These are phyloP conservation scores for Drosophila lutescens DNA, from an alignment of 2,888 invertebrate species.

Conservation along the genomic window DNA sequence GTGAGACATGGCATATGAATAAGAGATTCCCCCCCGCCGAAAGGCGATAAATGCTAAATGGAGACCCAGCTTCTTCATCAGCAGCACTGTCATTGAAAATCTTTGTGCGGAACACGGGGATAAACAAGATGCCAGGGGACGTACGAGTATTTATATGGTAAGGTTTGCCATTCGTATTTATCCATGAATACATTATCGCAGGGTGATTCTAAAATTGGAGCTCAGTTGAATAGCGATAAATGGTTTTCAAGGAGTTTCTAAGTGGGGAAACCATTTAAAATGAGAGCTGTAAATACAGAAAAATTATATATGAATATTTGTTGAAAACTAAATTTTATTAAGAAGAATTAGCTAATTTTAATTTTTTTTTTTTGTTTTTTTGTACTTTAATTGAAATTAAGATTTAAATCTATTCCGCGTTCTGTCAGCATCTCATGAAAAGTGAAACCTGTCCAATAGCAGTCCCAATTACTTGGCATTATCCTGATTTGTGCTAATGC, in stretches of 20 bases:
- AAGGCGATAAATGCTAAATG: constrained; percentile 33
- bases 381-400: no score
- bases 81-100: constrained; percentile 26
- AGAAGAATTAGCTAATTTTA: no score
- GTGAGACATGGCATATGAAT: constrained; percentile 45
- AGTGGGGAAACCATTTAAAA: constrained; percentile 1
- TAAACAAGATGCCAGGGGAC: constrained; percentile 25
- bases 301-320: no score
- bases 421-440: background rate
- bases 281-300: no score
- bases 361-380: no score
- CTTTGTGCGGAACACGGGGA: constrained; percentile 8
- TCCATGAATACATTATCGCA: constrained; percentile 33
- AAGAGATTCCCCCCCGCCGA: constrained; percentile 34
- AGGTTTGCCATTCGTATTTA: constrained; percentile 19
- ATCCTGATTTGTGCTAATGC: constrained; percentile 12
- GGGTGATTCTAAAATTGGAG: constrained; percentile 1
- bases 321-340: no score
- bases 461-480: constrained; percentile 9
- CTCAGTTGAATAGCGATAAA: constrained; percentile 16
- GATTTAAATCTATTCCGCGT: no score
- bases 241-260: constrained; percentile 1
- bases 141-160: background rate
- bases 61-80: constrained; percentile 29
- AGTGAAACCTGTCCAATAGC: constrained; percentile 1